These are phyloP conservation scores for Aphelenchoides besseyi DNA, from an alignment of 1,140 invertebrate species.

Conservation along the genomic window DNA sequence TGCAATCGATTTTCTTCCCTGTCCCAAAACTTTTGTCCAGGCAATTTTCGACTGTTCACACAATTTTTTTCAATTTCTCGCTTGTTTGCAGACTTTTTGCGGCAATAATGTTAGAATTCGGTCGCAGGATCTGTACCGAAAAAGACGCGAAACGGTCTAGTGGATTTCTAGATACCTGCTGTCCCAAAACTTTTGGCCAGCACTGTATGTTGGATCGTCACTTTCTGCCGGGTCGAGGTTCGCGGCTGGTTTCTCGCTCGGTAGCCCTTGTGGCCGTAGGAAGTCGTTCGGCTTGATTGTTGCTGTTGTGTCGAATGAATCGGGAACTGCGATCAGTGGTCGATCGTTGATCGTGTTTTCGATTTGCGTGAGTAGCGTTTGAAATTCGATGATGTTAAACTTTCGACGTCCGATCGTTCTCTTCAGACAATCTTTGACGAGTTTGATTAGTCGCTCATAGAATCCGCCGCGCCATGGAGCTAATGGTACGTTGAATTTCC, in stretches of 20 bases:
- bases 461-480: constrained; percentile 65
- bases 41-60: no score
- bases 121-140: no score
- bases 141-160: no score
- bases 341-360: constrained; percentile 8
- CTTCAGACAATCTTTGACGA: constrained; percentile 39
- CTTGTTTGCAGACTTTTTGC: no score
- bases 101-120: no score
- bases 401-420: constrained; percentile 14
- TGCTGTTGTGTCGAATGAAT: neutral
- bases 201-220: neutral
- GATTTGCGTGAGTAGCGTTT: constrained; percentile 6
- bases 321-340: constrained; percentile 3
- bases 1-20: no score
- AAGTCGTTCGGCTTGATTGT: constrained; percentile 21
- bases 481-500: constrained; percentile 61
- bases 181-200: no score
- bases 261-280: neutral
- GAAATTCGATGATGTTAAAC: constrained; percentile 10
- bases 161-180: no score
- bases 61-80: no score
- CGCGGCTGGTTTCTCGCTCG: neutral
- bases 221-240: neutral
- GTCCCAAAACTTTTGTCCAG: no score
- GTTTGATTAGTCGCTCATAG: constrained; percentile 63